A percentile compares a stretch with the other conserved stretches of the same genome.
Conservation (phyloP, 2,888 invertebrate species). For the Nymphalis urticae region DNA sequence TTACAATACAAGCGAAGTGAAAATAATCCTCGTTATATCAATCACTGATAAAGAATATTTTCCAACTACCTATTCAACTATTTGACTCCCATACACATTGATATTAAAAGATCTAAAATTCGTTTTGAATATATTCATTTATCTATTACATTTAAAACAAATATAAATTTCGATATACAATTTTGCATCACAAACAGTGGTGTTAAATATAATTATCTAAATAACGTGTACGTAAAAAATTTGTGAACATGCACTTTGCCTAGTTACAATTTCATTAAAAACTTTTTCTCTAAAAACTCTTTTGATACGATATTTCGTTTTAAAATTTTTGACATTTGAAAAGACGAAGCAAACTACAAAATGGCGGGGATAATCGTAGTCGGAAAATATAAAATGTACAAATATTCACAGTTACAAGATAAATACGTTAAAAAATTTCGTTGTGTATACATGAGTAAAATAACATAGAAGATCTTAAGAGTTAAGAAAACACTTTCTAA, state of each 20-base stretch:
- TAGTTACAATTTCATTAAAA: slow-evolving; percentile 8
- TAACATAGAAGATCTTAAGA: slow-evolving; percentile 9
- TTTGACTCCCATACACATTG: slow-evolving; percentile 17
- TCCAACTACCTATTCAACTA: slow-evolving; percentile 25
- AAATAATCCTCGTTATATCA: slow-evolving; percentile 41
- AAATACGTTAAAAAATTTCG: slow-evolving; percentile 19
- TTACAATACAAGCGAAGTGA: slow-evolving; percentile 63
- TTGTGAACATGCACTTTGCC: slow-evolving; percentile 5
- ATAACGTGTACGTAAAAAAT: slow-evolving; percentile 6
- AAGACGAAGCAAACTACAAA: not conserved
- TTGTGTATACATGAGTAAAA: slow-evolving; percentile 18
- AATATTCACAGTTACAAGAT: slow-evolving; percentile 12
- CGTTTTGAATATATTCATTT: not conserved
- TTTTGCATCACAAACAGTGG: slow-evolving; percentile 12
- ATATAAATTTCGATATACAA: slow-evolving; percentile 6
- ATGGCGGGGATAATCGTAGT: slow-evolving; percentile 4
- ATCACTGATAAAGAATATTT: slow-evolving; percentile 5
- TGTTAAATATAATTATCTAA: slow-evolving; percentile 5
- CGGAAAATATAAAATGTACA: slow-evolving; percentile 13
- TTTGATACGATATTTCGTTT: not conserved
- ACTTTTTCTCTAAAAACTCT: slow-evolving; percentile 6
- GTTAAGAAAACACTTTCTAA: slow-evolving; percentile 2
- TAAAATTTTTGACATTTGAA: not conserved
- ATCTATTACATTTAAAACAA: slow-evolving; percentile 3
- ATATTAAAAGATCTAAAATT: slow-evolving; percentile 10